Percentiles rank a stretch among this genome's conserved stretches.
phyloP scores from a whole-genome alignment of 2,888 invertebrate genomes.

The Scaptomyza parva region DNA sequence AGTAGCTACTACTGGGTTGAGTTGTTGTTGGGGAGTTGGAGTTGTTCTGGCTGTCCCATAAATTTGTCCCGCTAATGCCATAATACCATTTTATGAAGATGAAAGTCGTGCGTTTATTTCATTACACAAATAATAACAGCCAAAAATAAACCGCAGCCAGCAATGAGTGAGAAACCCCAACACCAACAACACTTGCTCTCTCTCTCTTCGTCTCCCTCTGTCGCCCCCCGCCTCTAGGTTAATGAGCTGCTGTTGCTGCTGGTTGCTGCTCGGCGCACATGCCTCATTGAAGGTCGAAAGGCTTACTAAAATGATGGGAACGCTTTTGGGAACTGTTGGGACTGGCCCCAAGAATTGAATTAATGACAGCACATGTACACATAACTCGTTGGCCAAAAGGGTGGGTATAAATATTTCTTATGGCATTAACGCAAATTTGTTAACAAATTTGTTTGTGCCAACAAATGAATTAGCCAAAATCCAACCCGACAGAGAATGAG shows the following conservation, averaged over 20 bases:
- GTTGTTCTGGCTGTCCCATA: slow-evolving; percentile 52
- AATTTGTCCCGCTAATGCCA: slow-evolving; percentile 76
- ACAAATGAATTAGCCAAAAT: slow-evolving; percentile 76
- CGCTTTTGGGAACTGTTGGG: slow-evolving; percentile 36
- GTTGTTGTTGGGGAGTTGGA: too few species aligned
- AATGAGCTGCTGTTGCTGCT: slow-evolving; percentile 59
- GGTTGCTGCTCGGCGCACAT: too few species aligned
- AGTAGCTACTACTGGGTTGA: slow-evolving; percentile 3
- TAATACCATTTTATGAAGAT: slow-evolving; percentile 80
- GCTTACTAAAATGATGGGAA: slow-evolving; percentile 59
- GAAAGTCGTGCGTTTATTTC: slow-evolving; percentile 82
- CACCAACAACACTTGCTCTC: not conserved
- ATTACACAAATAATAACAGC: slow-evolving; percentile 80
- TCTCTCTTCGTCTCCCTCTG: not conserved
- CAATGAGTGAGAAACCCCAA: slow-evolving; percentile 21
- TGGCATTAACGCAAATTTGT: slow-evolving; percentile 77
- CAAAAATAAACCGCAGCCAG: slow-evolving; percentile 74
- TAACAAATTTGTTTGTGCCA: slow-evolving; percentile 81
- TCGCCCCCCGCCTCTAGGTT: slow-evolving; percentile 41
- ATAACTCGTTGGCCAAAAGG: slow-evolving; percentile 27
- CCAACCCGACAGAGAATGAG: slow-evolving; percentile 33
- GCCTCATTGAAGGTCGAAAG: slow-evolving; percentile 80
- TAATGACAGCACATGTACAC: slow-evolving; percentile 70
- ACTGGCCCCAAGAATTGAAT: slow-evolving; percentile 69
- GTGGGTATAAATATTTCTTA: slow-evolving; percentile 71